These are phyloP conservation scores for Aphelinus atriplicis DNA, from an alignment of 1,140 invertebrate genomes.

Conservation along the genomic window DNA sequence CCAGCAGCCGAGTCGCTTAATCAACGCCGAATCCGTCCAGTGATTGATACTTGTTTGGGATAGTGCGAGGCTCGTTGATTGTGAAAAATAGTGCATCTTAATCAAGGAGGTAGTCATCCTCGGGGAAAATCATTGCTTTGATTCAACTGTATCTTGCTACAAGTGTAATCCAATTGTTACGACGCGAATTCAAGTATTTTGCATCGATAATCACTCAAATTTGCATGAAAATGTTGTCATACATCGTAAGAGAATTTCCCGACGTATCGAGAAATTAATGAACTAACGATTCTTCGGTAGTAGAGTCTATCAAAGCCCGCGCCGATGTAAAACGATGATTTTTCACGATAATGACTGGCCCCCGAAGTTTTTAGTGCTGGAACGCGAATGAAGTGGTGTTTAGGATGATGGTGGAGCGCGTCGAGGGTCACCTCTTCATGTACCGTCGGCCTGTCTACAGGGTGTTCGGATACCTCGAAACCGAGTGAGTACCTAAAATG, in stretches of 20 bases:
- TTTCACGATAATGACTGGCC: constrained; percentile 17
- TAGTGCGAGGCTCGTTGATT: too few relatives aligned
- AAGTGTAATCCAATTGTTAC: too few relatives aligned
- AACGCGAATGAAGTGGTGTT: constrained; percentile 59
- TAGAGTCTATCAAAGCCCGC: too few relatives aligned
- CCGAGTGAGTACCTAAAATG: constrained; percentile 62
- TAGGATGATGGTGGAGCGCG: constrained; percentile 72
- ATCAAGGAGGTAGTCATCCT: constrained; percentile 9
- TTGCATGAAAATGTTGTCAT: too few relatives aligned
- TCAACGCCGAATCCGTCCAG: not conserved
- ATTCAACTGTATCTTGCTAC: too few relatives aligned
- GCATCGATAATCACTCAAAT: too few relatives aligned
- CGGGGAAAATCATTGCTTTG: not conserved
- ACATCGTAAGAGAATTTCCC: too few relatives aligned
- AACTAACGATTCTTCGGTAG: too few relatives aligned
- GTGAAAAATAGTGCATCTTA: not conserved
- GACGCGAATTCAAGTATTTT: too few relatives aligned
- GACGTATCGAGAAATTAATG: too few relatives aligned
- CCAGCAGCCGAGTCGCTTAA: not conserved
- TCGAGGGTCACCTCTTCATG: constrained; percentile 76
- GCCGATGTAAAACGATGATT: not conserved
- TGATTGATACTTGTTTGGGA: not conserved
- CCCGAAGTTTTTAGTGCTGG: constrained; percentile 26
- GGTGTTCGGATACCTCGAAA: constrained; percentile 81
- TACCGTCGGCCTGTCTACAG: constrained; percentile 79